Base-by-base conservation (phyloP, 2,888 invertebrate species). In the Drosophila subsilvestris region DNA sequence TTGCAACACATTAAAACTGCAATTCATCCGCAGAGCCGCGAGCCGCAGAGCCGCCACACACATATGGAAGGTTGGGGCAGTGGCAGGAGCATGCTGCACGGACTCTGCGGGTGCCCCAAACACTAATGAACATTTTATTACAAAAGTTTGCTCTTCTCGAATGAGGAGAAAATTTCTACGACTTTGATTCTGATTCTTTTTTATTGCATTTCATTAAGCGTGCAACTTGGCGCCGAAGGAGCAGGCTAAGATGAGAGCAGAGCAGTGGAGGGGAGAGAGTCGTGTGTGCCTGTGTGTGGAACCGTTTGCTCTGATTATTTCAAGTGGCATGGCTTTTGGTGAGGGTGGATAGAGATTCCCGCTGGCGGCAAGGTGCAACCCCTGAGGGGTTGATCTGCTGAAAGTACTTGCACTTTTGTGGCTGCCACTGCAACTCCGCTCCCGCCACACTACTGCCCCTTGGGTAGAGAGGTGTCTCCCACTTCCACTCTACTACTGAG, bases 101-200 rank as follows among this genome's bases (percentile, higher is more conserved):
- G 59, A 53, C 75, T 73, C 86, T 74, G 81, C 81, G 75, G 75
- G 75, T 79, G 83, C 62, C 61, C 73, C 77, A 56, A 59, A 70
- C 82, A 79, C 88, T 90, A 90, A 90, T 90, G 89, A 89, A 89
- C 90, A 82, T 90, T 90, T 90, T 90, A 90, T 90, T 90, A 74
- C 87, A 81, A 90, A 90, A 90, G 86, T 90, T 90, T 75, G 63
- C 68, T 48, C 59, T 73, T 37, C 7, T 7, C 37, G 66, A 54
- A 65, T 59, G 72, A 72, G 58, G 67, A 68, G 72, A 63, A 45
- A 73, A 70, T 61, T 67, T 57, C 48, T 59, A 49, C 59, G 57
- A 57, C 44, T 59, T 54, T 55, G 60, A 51, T 58, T 47, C 45
- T 12, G 6, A 5, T 49, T 70, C 55, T 51, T 49, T 59, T 51